Evolutionary conservation across 2,797 vertebrate species (phyloP).

Genomic region (Notamacropus eugenii): DNA sequence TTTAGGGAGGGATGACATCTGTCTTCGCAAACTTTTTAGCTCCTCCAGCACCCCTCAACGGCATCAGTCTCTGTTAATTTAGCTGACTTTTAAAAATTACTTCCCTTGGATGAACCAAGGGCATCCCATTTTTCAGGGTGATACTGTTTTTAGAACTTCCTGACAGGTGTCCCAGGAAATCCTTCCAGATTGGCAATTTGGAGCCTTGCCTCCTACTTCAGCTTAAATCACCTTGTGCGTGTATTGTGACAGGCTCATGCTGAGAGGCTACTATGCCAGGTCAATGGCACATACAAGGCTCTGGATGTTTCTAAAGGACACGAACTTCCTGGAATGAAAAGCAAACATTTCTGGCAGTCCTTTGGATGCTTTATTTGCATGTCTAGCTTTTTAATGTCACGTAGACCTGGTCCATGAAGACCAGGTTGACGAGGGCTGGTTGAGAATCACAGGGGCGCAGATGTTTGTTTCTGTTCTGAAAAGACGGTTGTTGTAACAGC

Average conservation of each 20-base stretch:
- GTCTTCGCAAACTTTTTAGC: constrained; percentile 4
- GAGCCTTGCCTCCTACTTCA: neutral
- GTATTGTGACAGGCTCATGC: neutral
- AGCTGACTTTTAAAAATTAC: neutral
- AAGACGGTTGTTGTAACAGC: neutral
- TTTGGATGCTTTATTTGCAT: neutral
- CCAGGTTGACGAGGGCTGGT: neutral
- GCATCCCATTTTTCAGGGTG: constrained; percentile 14
- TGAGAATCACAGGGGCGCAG: neutral
- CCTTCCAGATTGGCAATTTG: constrained; percentile 1
- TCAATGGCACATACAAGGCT: neutral
- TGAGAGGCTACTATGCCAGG: constrained; percentile 13
- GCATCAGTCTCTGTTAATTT: constrained; percentile 20
- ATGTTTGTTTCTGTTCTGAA: neutral
- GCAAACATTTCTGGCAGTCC: neutral
- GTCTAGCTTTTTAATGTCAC: neutral
- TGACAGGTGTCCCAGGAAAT: constrained; percentile 38
- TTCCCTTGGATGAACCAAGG: neutral
- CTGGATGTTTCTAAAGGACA: constrained; percentile 10
- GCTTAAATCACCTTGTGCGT: neutral
- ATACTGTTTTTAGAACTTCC: constrained; percentile 35
- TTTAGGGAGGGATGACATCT: constrained; percentile 39
- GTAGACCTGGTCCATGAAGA: neutral
- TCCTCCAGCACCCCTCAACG: neutral
- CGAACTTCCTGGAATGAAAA: neutral